phyloP scores from a whole-genome alignment of 2,888 invertebrate species.

The Limnephilus rhombicus region DNA sequence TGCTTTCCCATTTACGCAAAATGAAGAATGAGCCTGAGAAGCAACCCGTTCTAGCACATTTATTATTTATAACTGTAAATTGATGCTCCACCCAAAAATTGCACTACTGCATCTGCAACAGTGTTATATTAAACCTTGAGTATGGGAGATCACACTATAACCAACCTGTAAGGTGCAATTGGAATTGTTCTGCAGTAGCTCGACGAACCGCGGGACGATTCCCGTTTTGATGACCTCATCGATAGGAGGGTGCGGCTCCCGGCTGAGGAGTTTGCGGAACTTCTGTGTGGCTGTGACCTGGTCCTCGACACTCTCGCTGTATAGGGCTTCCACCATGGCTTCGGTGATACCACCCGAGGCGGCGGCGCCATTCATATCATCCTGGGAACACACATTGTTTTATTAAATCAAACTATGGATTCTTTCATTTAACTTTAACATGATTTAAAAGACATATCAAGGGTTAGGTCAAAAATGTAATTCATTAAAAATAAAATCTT shows the following conservation, averaged over 20 bases:
- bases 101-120: too few relatives aligned
- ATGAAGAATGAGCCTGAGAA: too few relatives aligned
- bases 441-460: neutral
- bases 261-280: slow-evolving; percentile 94
- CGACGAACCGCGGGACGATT: slow-evolving; percentile 95
- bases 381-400: slow-evolving; percentile 71
- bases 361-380: slow-evolving; percentile 72
- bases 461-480: neutral
- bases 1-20: too few relatives aligned
- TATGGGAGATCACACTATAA: neutral
- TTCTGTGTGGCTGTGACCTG: slow-evolving; percentile 94
- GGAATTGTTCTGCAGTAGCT: slow-evolving; percentile 88
- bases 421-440: neutral
- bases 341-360: slow-evolving; percentile 81
- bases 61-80: too few relatives aligned
- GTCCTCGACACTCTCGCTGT: slow-evolving; percentile 85
- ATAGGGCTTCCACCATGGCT: slow-evolving; percentile 91
- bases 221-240: slow-evolving; percentile 97
- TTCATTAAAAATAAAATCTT: neutral
- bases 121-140: too few relatives aligned
- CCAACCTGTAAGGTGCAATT: slow-evolving; percentile 92
- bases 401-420: neutral
- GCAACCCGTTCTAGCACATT: too few relatives aligned
- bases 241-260: slow-evolving; percentile 98
- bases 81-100: too few relatives aligned